Evolutionary conservation across 1,140 invertebrate genomes (phyloP).

Genomic region (Acromyrmex charruanus): DNA sequence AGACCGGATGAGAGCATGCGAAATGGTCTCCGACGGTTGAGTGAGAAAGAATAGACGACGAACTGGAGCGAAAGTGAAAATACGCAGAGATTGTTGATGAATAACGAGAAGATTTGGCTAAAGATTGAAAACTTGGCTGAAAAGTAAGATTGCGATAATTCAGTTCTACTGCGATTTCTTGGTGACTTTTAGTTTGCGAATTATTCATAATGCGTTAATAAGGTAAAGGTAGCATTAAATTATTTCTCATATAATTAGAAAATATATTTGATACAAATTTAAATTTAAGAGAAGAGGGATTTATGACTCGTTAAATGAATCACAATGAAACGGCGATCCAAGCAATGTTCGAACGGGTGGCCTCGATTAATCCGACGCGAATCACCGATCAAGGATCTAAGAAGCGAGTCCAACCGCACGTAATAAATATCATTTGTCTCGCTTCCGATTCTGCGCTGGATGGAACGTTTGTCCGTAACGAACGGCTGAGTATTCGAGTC

Average conservation of each 20-base stretch:
- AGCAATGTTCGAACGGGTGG: constrained; percentile 40
- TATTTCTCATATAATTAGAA: not conserved
- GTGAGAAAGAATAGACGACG: constrained; percentile 36
- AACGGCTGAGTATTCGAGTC: constrained; percentile 10
- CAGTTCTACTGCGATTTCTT: not conserved
- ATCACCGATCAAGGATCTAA: constrained; percentile 76
- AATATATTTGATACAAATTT: not conserved
- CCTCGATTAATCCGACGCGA: constrained; percentile 69
- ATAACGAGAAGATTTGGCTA: not conserved
- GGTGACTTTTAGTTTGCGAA: not conserved
- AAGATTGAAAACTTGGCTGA: not conserved
- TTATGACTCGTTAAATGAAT: constrained; percentile 54
- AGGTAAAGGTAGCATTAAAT: not conserved
- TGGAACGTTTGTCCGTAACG: constrained; percentile 29
- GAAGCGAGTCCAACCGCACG: constrained; percentile 58
- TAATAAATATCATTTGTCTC: constrained; percentile 79
- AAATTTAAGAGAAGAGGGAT: constrained; percentile 21
- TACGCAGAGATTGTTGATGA: constrained; percentile 26
- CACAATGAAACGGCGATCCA: constrained; percentile 24
- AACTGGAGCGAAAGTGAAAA: constrained; percentile 47
- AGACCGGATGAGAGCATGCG: constrained; percentile 62
- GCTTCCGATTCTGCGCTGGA: constrained; percentile 67
- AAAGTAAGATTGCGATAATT: not conserved
- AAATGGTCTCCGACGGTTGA: constrained; percentile 56
- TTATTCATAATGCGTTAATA: no score